Evolutionary conservation across 1,140 invertebrate genomes (phyloP), one percentile per base, ranked within the genome.

Genomic region (Paraescarpia echinospica): DNA sequence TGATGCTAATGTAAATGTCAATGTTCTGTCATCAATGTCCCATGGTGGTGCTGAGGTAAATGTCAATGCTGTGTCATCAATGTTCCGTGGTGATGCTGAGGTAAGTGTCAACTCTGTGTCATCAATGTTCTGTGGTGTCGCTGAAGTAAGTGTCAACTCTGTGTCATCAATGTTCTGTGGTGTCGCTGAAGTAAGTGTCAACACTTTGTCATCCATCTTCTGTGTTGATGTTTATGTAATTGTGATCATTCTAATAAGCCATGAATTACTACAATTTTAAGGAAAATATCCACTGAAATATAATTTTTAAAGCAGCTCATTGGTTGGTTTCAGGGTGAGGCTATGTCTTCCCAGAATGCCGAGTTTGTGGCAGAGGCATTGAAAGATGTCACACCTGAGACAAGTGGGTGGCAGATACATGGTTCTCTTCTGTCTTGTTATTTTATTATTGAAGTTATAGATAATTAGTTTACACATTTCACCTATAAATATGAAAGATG

Each of bases 51-150:
- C 95, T 6, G 96, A 96, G 94, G 96, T 96, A 89, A 91, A 90
- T 48, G 41, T 91, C 94, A 96, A 34, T 94, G 95, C 9, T 77
- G 93, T 96, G 90, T 96, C 96, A 0, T 94, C 95, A 34, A 94
- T 96, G 94, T 96, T 96, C 94, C 94, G 96, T 35, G 96, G 96
- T 9, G 96, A 96, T 93, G 96, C 95, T 9, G 96, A 96, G 94
- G 96, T 96, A 90, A 96, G 95, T 93, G 95, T 96, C 93, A 96
- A 96, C 92, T 95, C 96, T 34, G 93, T 96, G 89, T 96, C 96
- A 0, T 94, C 95, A 34, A 94, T 96, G 94, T 96, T 96, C 94
- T 94, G 96, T 35, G 96, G 96, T 9, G 96, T 96, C 93, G 96
- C 95, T 9, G 96, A 96, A 94, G 96, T 96, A 90, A 91, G 59